Conservation (phyloP, 2,113 vertebrate species). For the Corythaixoides concolor region DNA sequence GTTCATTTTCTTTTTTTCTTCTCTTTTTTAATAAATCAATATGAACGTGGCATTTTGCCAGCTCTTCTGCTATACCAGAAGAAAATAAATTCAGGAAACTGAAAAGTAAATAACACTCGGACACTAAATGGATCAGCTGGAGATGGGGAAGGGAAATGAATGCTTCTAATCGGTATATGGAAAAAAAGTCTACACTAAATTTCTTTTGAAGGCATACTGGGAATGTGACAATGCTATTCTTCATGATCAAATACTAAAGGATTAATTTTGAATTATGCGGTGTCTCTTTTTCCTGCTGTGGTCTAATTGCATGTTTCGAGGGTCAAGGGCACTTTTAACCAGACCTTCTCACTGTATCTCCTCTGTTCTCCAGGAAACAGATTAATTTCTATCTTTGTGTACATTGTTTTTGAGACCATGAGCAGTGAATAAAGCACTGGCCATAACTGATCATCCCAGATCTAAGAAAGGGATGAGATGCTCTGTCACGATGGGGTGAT, state of each 20-base stretch:
- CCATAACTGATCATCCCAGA: background rate
- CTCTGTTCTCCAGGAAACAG: background rate
- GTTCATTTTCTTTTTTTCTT: conserved; percentile 1
- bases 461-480: background rate
- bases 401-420: background rate
- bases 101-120: conserved; percentile 22
- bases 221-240: background rate
- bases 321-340: background rate
- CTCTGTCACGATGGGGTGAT: background rate
- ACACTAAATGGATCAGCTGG: conserved; percentile 22
- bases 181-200: background rate
- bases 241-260: background rate
- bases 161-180: background rate
- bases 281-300: background rate
- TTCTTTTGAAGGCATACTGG: background rate
- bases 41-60: conserved; percentile 26
- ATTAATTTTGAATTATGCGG: background rate
- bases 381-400: background rate
- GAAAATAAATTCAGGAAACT: conserved; percentile 37
- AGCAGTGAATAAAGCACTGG: background rate
- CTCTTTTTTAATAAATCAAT: conserved; percentile 45
- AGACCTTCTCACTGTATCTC: background rate
- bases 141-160: background rate
- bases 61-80: conserved; percentile 30
- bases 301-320: background rate